Conservation (phyloP, 2,113 vertebrate genomes). For the Eleginops maclovinus region DNA sequence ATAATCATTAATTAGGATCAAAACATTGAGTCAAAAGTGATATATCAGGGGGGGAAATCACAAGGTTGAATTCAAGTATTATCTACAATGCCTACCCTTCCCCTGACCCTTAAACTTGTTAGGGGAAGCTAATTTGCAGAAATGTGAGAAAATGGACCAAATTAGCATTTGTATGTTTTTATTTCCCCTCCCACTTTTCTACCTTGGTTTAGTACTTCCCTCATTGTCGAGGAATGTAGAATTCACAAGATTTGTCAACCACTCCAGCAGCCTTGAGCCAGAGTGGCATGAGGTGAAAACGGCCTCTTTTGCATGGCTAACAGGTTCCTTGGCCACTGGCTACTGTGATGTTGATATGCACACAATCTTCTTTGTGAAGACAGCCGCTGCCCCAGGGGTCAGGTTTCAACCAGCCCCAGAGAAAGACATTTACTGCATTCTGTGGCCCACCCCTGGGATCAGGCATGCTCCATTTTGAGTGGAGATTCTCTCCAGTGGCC, state of each 20-base stretch:
- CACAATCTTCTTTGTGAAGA: slow-evolving; percentile 85
- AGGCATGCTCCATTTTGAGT: slow-evolving; percentile 79
- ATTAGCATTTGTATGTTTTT: slow-evolving; percentile 21
- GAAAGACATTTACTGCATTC: slow-evolving; percentile 80
- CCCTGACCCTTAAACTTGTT: too few relatives aligned
- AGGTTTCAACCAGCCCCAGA: slow-evolving; percentile 82
- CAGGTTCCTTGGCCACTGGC: slow-evolving; percentile 73
- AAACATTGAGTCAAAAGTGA: neutral
- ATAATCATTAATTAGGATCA: too few relatives aligned
- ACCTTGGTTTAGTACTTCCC: slow-evolving; percentile 10
- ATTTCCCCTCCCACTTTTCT: neutral
- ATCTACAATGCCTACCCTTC: neutral
- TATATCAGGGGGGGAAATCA: neutral
- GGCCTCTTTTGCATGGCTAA: slow-evolving; percentile 71
- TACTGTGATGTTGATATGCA: slow-evolving; percentile 84
- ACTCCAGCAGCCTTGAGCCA: slow-evolving; percentile 28
- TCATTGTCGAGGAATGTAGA: slow-evolving; percentile 46
- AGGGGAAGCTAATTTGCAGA: neutral
- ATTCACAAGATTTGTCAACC: slow-evolving; percentile 60
- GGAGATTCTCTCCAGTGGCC: slow-evolving; percentile 66
- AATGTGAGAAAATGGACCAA: neutral
- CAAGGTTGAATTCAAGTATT: neutral
- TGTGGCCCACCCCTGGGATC: slow-evolving; percentile 78
- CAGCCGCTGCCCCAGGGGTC: slow-evolving; percentile 84
- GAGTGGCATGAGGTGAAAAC: slow-evolving; percentile 63